Evolutionary conservation across 2,888 invertebrate species (phyloP), one percentile per base, ranked within the genome.

Genomic region (Zygothrica quintamaculata): DNA sequence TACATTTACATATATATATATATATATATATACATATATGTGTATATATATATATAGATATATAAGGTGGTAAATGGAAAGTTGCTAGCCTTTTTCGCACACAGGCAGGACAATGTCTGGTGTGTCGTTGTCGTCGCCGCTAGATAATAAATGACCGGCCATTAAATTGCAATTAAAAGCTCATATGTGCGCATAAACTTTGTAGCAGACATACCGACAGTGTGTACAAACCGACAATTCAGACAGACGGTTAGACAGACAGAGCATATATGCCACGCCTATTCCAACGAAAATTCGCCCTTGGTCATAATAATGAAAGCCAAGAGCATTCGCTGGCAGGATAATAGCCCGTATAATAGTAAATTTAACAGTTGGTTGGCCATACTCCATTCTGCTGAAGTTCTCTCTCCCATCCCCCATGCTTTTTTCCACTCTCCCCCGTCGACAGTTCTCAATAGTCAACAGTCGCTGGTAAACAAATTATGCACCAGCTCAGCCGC

Each of bases 161-260:
- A 88, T 88, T 88, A 88, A 88, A 88, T 88, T 88, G 89, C 89
- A 88, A 88, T 88, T 88, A 88, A 88, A 88, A 88, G 88, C 88
- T 88, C 88, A 88, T 88, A 88, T 88, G 89, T 86, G 88, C 79
- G 72, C 80, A 85, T 76, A 86, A 88, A 88, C 80, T 81, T 79
- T 80, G 56, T 70, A 48, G 66, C 77, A 73, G 48, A 25, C 9
- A 44, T 50, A 60, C 62, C 47, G 61, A 25, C 67, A n/a, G n/a
- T n/a, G n/a, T n/a, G n/a, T n/a, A n/a, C n/a, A n/a, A n/a, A n/a
- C n/a, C n/a, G n/a, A n/a, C n/a, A n/a, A n/a, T n/a, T n/a, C n/a
- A 42, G 31, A 29, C 66, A 29, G 50, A 34, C 47, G 33, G 46
- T 34, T 29, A 39, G 53, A 61, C 16, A 25, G 42, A 47, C 58